Evolutionary conservation across 2,888 invertebrate species (phyloP), one percentile per base, ranked within the genome.

Genomic region (Folsomia manolachei): DNA sequence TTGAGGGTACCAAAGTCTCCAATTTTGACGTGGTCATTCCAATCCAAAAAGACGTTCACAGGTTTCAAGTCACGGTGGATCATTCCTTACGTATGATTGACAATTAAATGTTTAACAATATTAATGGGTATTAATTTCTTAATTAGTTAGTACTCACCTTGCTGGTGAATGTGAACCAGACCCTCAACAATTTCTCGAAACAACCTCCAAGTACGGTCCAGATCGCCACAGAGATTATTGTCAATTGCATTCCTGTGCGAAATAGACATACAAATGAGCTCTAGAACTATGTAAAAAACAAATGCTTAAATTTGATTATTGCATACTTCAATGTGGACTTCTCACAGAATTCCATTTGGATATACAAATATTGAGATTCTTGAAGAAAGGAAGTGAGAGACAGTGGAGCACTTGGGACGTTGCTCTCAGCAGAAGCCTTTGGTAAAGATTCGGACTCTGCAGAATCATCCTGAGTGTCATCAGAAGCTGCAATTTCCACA

Each of bases 1-100:
- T n/a, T n/a, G n/a, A n/a, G n/a, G n/a, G n/a, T n/a, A n/a, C 98
- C 98, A 84, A 98, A 98, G 84, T 98, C 98, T 14, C 97, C 98
- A 78, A 98, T 98, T 87, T 98, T 98, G 0, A 95, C 95, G 83
- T 95, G 94, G 84, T 97, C 96, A 80, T 93, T 91, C 1, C 90
- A 91, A 83, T 97, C 97, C 83, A 99, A 87, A 84, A 98, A 97
- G 82, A 98, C 95, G 83, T 98, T 98, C 0, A 92, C 95, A 1
- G 77, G 74, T 70, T 75, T 75, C 19, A 78, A 71, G 79, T 81
- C 74, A 64, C 79, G 51, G 61, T 76, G 76, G 60, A 79, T 82
- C 69, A 82, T 91, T 62, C 94, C 94, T 62, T 95, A 92, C 80
- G 93, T 92, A 84, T 97, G 97, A 67, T 97, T 95, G 83, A 97